Evolutionary conservation across 2,888 invertebrate genomes (phyloP), one percentile per base, ranked within the genome.

Genomic region (Drosophila rellima): DNA sequence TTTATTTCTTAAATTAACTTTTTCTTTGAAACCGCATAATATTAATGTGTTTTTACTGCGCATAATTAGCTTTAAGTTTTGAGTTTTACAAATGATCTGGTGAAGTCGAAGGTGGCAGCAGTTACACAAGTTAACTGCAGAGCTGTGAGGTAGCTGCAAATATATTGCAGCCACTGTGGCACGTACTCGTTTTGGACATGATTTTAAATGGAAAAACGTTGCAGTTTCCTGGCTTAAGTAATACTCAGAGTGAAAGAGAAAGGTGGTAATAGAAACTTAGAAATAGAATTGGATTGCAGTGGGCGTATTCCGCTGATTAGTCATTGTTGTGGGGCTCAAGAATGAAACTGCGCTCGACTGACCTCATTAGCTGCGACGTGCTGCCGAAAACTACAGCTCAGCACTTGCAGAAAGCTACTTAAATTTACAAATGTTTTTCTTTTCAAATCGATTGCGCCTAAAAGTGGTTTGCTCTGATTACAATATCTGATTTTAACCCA

Each of bases 111-210:
- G 71, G 71, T 74, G 56, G 50, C 70, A 62, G 62, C 42, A 61
- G 39, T 55, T 47, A 44, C 50, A 61, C 51, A 67, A 79, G 74
- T 75, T 62, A 79, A 71, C 71, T 79, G 66, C 59, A 54, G 39
- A 47, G 61, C 61, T 45, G 26, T 8, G 48, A 76, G 76, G 71
- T 77, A 64, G 80, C 67, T 62, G 59, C 76, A 50, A 75, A 75
- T 75, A 67, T 71, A 71, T 71, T 67, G 71, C 80, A 64, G 42
- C 76, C 48, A 51, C 66, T 63, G 63, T 37, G 65, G 77, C 77
- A 77, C 77, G 77, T 74, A 78, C 60, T 29, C 15, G 17, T 20
- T 35, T 45, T 29, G 56, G 33, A 67, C 63, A 62, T 50, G 67
- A 67, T 67, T 67, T 51, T 45, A 62, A 67, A 67, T 63, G 50